Conservation (phyloP, 2,888 invertebrate species). For the Plebejus melissa region DNA sequence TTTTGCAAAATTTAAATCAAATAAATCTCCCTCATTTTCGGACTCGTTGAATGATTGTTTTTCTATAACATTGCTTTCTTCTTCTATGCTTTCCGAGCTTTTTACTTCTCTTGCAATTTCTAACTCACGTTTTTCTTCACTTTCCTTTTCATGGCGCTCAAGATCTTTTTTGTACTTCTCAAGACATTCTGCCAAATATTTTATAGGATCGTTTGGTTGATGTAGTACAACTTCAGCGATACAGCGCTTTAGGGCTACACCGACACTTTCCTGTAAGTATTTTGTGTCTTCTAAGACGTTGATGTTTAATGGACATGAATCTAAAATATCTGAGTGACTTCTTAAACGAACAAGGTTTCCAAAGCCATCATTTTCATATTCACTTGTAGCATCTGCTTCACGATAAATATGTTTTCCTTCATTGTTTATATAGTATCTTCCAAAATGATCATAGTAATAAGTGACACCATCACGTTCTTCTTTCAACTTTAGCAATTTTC, state of each 20-base stretch:
- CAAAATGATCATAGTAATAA: conserved; percentile 67
- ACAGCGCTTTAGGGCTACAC: conserved; percentile 59
- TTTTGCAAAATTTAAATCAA: background rate
- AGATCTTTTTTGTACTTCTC: conserved; percentile 63
- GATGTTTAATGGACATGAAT: conserved; percentile 60
- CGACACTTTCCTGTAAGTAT: conserved; percentile 62
- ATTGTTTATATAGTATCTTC: conserved; percentile 62
- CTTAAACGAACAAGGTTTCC: conserved; percentile 70
- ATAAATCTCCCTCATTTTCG: background rate
- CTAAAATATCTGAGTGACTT: conserved; percentile 57
- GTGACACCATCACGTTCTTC: conserved; percentile 57
- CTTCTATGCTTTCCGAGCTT: conserved; percentile 53
- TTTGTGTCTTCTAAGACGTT: conserved; percentile 65
- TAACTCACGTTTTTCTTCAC: conserved; percentile 56
- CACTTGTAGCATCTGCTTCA: conserved; percentile 59
- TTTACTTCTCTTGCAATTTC: conserved; percentile 54
- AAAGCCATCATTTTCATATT: conserved; percentile 70
- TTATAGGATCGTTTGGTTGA: conserved; percentile 68
- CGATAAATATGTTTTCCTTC: conserved; percentile 67
- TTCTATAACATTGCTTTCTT: background rate
- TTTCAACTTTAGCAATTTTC: conserved; percentile 60
- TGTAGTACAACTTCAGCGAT: conserved; percentile 62
- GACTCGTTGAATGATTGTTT: background rate
- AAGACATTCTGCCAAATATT: conserved; percentile 56
- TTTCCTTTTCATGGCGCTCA: conserved; percentile 55